Evolutionary conservation across 2,113 vertebrate species (phyloP).

Genomic region (Misgurnus mizolepis): DNA sequence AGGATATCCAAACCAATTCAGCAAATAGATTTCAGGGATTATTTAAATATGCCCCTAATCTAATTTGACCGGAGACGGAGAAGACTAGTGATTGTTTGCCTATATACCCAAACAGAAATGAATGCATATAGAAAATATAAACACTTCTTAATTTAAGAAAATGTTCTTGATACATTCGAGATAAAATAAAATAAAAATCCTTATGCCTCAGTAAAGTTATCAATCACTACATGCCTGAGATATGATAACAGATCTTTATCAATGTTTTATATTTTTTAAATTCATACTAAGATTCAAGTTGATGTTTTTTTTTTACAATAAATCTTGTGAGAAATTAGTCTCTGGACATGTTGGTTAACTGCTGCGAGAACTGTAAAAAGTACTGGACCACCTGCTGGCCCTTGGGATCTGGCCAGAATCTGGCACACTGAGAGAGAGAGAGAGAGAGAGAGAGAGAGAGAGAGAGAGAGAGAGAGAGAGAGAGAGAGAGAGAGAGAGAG

Average conservation of each 20-base stretch:
- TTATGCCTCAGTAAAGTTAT: no score
- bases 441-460: background rate
- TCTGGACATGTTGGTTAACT: constrained; percentile 1
- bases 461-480: background rate
- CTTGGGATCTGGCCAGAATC: background rate
- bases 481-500: background rate
- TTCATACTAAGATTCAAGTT: background rate
- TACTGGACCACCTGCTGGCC: background rate
- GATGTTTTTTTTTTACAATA: background rate
- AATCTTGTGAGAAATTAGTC: background rate
- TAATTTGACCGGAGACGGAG: constrained; percentile 45
- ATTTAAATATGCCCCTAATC: constrained; percentile 54
- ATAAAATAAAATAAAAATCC: no score
- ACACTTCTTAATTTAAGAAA: no score
- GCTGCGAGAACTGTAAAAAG: background rate
- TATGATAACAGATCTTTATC: no score
- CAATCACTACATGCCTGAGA: no score
- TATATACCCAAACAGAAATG: background rate
- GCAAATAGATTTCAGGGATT: constrained; percentile 49
- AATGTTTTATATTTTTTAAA: background rate
- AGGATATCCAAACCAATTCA: constrained; percentile 43
- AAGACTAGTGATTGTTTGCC: constrained; percentile 32
- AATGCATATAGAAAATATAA: background rate
- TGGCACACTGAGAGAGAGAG: background rate
- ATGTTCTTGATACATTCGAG: no score